phyloP scores from a whole-genome alignment of 2,113 vertebrate species.

The Mustela lutreola region DNA sequence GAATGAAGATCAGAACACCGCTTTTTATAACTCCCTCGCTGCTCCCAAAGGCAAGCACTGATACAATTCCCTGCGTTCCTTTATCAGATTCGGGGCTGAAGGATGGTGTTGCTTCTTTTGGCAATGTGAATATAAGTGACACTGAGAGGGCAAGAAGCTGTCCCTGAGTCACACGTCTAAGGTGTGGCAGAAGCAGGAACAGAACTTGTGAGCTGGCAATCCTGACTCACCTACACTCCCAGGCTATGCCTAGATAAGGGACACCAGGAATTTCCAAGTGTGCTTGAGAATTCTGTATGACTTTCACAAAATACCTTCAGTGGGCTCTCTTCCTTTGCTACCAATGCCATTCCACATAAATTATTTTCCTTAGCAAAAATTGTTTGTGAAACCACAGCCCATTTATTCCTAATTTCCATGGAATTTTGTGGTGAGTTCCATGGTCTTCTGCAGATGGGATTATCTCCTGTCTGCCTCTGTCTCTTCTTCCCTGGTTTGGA shows the following conservation, averaged over 20 bases:
- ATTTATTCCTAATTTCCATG: background rate
- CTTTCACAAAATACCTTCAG: background rate
- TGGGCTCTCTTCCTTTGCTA: background rate
- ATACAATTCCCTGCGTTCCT: background rate
- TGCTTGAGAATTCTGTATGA: background rate
- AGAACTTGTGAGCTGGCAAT: background rate
- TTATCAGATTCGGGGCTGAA: background rate
- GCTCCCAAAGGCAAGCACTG: background rate
- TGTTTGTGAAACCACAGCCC: background rate
- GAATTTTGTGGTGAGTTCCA: background rate
- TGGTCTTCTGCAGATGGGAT: background rate
- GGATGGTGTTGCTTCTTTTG: background rate
- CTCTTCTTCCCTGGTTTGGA: background rate
- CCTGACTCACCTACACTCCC: background rate
- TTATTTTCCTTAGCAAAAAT: background rate
- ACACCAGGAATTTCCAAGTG: background rate
- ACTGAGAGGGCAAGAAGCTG: background rate
- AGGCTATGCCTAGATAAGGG: background rate
- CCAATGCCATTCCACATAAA: fast-evolving
- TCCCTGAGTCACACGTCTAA: background rate
- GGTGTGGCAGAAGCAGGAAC: background rate
- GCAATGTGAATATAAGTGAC: background rate
- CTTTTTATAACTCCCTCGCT: background rate
- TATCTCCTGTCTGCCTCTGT: background rate
- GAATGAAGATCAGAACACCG: background rate